Evolutionary conservation across 2,113 vertebrate species (phyloP), one percentile per base, ranked within the genome.

Genomic region (Maccullochella peelii): DNA sequence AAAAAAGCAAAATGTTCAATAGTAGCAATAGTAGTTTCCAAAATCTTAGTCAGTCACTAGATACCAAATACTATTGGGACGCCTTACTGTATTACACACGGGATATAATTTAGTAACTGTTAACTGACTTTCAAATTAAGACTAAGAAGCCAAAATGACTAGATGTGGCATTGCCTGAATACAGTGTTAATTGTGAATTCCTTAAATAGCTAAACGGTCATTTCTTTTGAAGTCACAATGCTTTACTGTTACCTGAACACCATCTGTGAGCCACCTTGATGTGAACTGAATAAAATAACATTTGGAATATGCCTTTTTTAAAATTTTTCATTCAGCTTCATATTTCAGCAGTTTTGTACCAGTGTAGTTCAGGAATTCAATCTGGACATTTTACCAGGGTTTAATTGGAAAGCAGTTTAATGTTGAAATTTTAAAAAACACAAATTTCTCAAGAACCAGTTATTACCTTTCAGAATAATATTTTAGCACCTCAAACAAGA

Each of bases 401-500:
- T 85, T 61, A 73, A 83, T 80, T 76, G 44, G 30, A 80, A 73
- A 72, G 42, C 47, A 49, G 59, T 81, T 77, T 15, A 73, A 61
- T 73, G 79, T 73, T 77, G 70, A 82, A 93, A 87, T 62, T 70
- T 69, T 72, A 84, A 74, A 74, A 77, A 92, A 90, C 57, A 52
- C 49, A 85, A 73, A 80, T 79, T 66, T 84, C 73, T 65, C 72
- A 82, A 79, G 71, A 92, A 83, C 52, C 85, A 85, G 91, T 91
- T 83, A 93, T 87, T 89, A 86, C 83, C 79, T 91, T 89, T 89
- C 79, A 85, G 72, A 88, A 81, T 76, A 70, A 81, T 77, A 59
- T 90, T 86, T 83, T 73, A 63, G 77, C 78, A 80, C 77, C 74
- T 93, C 66, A 68, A 70, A 87, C 59, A 42, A 75, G 57, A 84